Percentiles rank a stretch among this genome's conserved stretches.
Conservation (phyloP, 2,888 invertebrate genomes). For the Apamea monoglypha region DNA sequence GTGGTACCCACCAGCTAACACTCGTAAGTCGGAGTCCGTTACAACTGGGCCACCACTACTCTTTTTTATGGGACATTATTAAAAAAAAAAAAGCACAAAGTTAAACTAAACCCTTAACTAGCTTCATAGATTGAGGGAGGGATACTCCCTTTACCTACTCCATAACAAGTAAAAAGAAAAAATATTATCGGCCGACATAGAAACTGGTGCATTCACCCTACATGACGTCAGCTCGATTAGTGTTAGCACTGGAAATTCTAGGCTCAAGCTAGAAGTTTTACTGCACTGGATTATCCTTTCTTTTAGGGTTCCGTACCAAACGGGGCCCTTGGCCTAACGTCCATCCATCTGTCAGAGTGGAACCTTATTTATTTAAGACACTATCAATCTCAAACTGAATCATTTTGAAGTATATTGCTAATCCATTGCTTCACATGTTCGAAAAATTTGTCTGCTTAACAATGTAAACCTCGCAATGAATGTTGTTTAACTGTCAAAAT, state of each 20-base stretch:
- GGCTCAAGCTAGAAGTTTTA: constrained; percentile 51
- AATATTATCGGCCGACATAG: background rate
- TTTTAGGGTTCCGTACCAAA: constrained; percentile 13
- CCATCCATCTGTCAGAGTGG: background rate
- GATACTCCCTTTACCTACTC: background rate
- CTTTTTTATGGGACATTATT: no score
- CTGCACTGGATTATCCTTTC: constrained; percentile 24
- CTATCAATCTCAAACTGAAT: no score
- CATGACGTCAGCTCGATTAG: constrained; percentile 55
- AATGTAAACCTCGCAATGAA: no score
- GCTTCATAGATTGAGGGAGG: background rate
- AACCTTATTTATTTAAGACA: no score
- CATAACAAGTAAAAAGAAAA: background rate
- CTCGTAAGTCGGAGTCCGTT: no score
- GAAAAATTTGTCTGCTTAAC: no score
- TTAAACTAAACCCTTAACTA: background rate
- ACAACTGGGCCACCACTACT: no score
- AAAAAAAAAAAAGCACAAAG: background rate
- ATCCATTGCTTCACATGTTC: no score
- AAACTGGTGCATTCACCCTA: constrained; percentile 35
- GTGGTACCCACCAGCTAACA: no score
- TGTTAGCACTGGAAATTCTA: constrained; percentile 49
- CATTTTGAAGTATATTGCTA: no score
- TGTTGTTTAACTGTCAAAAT: no score
- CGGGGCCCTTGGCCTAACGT: background rate